phyloP scores from a whole-genome alignment of 2,797 vertebrate species.

The Neomorphus geoffroyi region DNA sequence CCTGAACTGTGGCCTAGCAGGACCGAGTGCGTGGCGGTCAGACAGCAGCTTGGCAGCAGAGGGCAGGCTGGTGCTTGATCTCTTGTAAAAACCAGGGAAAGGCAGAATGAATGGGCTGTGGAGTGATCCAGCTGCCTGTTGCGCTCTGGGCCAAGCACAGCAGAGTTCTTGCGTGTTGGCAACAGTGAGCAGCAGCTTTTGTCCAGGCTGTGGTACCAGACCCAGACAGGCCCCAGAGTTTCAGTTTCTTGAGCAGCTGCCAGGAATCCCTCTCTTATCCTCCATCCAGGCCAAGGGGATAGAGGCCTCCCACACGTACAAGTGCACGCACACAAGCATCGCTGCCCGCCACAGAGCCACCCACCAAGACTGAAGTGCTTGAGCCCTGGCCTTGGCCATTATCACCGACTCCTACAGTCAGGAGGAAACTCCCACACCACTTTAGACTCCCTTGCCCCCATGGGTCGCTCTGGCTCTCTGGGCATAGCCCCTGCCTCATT shows the following conservation, averaged over 20 bases:
- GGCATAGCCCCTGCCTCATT: background rate
- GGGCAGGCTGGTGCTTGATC: background rate
- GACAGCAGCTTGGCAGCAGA: background rate
- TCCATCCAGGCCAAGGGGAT: background rate
- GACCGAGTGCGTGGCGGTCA: rapidly evolving
- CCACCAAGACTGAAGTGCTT: background rate
- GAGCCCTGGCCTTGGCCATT: background rate
- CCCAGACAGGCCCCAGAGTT: background rate
- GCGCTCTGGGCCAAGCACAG: background rate
- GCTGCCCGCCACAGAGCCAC: background rate
- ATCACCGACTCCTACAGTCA: background rate
- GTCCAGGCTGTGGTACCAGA: background rate
- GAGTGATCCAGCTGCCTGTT: background rate
- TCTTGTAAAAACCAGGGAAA: background rate
- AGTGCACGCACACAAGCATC: background rate
- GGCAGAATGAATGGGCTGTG: background rate
- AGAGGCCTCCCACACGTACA: background rate
- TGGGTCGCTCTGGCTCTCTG: background rate
- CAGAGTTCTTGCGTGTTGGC: background rate
- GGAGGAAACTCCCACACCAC: background rate
- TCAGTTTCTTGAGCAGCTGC: background rate
- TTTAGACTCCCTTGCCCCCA: background rate
- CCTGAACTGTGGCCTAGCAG: background rate
- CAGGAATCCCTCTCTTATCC: background rate
- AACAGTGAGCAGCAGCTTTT: background rate